These are phyloP conservation scores for Manis crassicaudata DNA, from an alignment of 2,797 vertebrate genomes.

Conservation along the genomic window DNA sequence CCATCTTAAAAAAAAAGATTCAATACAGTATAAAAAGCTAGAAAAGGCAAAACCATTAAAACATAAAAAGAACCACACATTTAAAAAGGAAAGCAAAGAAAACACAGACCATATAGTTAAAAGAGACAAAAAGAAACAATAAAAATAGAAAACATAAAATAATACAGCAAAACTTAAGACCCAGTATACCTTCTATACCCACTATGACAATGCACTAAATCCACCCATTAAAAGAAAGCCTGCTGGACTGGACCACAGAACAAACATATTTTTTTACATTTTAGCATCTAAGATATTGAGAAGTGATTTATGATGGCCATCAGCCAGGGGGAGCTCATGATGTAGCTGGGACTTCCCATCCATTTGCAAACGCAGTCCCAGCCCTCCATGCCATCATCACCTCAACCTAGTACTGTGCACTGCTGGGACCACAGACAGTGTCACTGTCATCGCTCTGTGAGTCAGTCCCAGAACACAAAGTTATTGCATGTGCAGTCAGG, in stretches of 20 bases:
- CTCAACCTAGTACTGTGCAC: neutral
- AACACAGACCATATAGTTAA: neutral
- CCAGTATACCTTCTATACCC: neutral
- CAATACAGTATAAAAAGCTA: neutral
- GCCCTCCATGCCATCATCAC: neutral
- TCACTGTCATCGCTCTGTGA: neutral
- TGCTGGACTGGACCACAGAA: neutral
- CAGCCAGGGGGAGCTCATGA: neutral
- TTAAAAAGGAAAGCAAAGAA: neutral
- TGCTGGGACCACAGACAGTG: neutral
- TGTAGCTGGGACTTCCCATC: accelerated
- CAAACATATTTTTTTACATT: neutral
- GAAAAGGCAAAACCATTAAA: neutral
- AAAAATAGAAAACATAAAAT: neutral
- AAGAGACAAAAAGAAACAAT: neutral
- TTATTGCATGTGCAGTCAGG: neutral
- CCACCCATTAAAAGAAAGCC: neutral
- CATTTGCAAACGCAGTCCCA: accelerated
- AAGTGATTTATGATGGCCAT: neutral
- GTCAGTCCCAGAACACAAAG: neutral
- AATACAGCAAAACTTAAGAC: neutral
- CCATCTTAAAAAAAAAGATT: neutral
- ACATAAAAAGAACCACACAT: neutral
- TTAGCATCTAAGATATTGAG: neutral
- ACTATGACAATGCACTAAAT: neutral